Evolutionary conservation across 2,113 vertebrate species (phyloP), one percentile per base, ranked within the genome.

Genomic region (Dasyornis broadbenti): DNA sequence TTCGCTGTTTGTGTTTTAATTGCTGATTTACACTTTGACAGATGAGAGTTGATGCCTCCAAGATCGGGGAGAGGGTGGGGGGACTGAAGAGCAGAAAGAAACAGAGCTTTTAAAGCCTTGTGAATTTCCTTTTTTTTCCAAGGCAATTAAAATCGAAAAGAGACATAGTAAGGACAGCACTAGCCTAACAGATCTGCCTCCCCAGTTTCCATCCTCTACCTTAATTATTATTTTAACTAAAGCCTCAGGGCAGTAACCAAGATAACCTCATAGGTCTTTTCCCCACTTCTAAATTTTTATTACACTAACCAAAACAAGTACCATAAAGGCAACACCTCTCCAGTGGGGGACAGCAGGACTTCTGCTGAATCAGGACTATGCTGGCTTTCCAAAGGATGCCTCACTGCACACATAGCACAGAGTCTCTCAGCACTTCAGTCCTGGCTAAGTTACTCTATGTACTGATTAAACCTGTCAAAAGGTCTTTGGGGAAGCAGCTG

Each of bases 1-100:
- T 99, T 99, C 97, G 78, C 98, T 98, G 98, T 98, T 98, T 98
- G 98, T 98, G 98, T 98, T 98, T 98, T 99, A 99, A 99, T 99
- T 99, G 98, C 98, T 98, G 98, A 98, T 98, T 98, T 98, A 98
- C 98, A 98, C 98, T 98, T 98, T 98, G 98, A 99, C 98, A 98
- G 98, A 99, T 99, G 98, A 99, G 98, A 98, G 98, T 97, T 98
- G 98, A 99, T 98, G 98, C 97, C 97, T 98, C 96, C 61, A 97
- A 98, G 97, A 98, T 96, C 90, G 89, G 93, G 97, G 97, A 93
- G 96, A 95, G 97, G 94, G 91, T 77, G 84, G 75, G 95, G 70
- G 79, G 68, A 68, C 77, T 77, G 79, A 94, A 93, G 64, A 95
- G 76, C 84, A 88, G 84, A 71, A 92, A 85, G 82, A 95, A 59